Base-by-base conservation (phyloP, 2,888 invertebrate genomes). In the Cyclophora punctaria region DNA sequence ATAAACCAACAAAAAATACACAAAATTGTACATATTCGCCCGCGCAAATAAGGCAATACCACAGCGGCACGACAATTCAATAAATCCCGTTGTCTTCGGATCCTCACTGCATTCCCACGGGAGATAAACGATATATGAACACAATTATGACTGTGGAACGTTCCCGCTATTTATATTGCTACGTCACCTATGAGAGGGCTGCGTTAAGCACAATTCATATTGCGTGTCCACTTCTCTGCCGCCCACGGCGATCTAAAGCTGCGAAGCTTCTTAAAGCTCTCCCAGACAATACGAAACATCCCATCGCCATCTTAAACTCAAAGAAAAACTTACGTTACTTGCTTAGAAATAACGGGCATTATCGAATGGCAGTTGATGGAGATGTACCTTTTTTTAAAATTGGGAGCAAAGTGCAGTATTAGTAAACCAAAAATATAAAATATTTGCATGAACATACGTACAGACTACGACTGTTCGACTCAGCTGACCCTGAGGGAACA, bases 201-300 rank as follows among this genome's bases (percentile, higher is more conserved):
- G 73, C 62, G 63, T 56, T 63, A 60, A 63, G 69, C 74, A 84
- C 79, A 77, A 80, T 80, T 80, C 80, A 83, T 83, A 83, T 81
- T 80, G 78, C 79, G 73, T 82, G 83, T 80, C 83, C 83, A 78
- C 76, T 69, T 72, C 69, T 66, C 68, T 71, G 73, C 82, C 85
- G 84, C 86, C 85, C 84, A 86, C 84, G 78, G 83, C 37, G 37
- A 5, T 37, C 4, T 37, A 37, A 37, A 37, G 5, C 37, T 5
- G 5, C 5, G 37, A 37, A 5, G 37, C 37, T 37, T 37, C 37
- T 37, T 5, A 37, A 37, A 5, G 37, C 37, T 37, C 4, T 37
- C 4, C 37, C 20, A 20, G 20, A 20, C 20, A 20, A 20, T 20
- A 20, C 20, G 20, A 20, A 20, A 20, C 20, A 20, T 20, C 20